Base-by-base conservation (phyloP, 2,797 vertebrate genomes). In the Sparidentex hasta region DNA sequence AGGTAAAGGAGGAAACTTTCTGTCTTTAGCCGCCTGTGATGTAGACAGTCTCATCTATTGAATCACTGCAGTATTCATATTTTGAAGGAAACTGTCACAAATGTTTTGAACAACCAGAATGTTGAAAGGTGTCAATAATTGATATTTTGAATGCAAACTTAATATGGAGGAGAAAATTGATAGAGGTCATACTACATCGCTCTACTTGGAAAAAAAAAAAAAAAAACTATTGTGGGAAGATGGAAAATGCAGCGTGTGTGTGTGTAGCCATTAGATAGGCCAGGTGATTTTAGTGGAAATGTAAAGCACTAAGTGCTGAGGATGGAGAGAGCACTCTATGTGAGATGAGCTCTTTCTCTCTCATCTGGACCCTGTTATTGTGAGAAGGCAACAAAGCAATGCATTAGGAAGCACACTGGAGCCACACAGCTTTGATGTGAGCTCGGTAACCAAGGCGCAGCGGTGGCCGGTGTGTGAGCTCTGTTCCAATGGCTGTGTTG, bases 301-400 rank as follows among this genome's bases (percentile, higher is more conserved):
- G 86, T 92, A 92, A 94, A 93, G 93, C 88, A 88, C 90, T 95
- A 94, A 94, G 95, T 94, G 93, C 91, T 74, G 88, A 88, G 88
- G 90, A 93, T 92, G 91, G 92, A 93, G 90, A 90, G 91, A 89
- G 89, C 88, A 82, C 91, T 89, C 93, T 89, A 86, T 78, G 84
- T 76, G 90, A 92, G 90, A 93, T 90, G 88, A 91, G 90, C 92
- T 87, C 85, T 92, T 88, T 93, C 92, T 91, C 85, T 93, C 94
- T 95, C 93, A 95, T 94, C 92, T 93, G 94, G 94, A 93, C 92
- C 88, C 91, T 95, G 94, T 94, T 94, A 94, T 95, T 95, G 94
- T 94, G 92, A 92, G 92, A 83, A 89, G 86, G 93, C 93, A 94
- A 95, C 94, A 95, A 96, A 95, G 94, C 93, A 83, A 81, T 94